Base-by-base conservation (phyloP, 2,888 invertebrate species). In the Galerucella nymphaeae region DNA sequence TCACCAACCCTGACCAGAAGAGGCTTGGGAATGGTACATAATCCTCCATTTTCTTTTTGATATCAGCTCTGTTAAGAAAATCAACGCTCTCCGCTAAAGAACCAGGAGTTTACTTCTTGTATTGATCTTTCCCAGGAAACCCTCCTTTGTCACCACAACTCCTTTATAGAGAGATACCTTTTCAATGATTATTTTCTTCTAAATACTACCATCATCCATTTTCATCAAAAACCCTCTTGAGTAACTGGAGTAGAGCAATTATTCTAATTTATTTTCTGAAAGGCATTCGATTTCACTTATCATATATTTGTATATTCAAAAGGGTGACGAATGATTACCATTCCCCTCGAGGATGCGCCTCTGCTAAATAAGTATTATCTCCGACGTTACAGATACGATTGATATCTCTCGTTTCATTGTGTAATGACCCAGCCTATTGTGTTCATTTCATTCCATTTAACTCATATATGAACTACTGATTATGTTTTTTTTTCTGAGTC, bases 341-440 rank as follows among this genome's bases (percentile, higher is more conserved):
- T 59, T 59, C 16, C 59, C 59, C 59, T 38, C 18, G 59, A 59
- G 59, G 59, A 59, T 59, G 59, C 59, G 38, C n/a, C 59, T 38
- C 14, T 59, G 59, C 16, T 38, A 38, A 59, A n/a, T n/a, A 38
- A 30, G 23, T 10, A 30, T 30, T 59, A 59, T 59, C 30, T 59
- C 16, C 6, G 38, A 20, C 18, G 55, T 55, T 20, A 20, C 55
- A 55, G 30, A 9, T 30, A 59, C 59, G 38, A 38, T 59, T 38
- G 23, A 58, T 58, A 58, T 58, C 20, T 58, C 20, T 58, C 58
- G 23, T 58, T 58, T 58, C 58, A 58, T 58, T 58, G 58, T 30
- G n/a, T 58, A 58, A 58, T 58, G 23, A 58, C 11, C 58, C 0
- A 59, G 23, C n/a, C 59, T 38, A 59, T 59, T 59, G 59, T 59